Evolutionary conservation across 2,797 vertebrate species (phyloP).

Genomic region (Buceros bicornis): DNA sequence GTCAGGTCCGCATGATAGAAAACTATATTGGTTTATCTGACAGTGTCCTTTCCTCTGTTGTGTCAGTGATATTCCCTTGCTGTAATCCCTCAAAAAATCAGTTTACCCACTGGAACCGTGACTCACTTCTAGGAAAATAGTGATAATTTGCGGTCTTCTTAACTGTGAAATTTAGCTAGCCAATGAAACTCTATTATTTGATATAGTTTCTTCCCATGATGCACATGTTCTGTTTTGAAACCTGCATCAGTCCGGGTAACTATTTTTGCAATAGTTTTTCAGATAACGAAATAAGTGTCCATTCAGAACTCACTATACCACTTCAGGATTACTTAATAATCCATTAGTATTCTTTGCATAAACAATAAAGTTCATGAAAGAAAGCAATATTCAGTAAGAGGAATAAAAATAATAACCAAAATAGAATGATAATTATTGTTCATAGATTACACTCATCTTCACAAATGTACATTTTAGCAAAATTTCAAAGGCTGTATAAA

Average conservation of each 20-base stretch:
- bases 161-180: background rate
- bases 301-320: background rate
- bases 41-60: background rate
- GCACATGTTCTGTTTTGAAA: background rate
- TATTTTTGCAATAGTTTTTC: background rate
- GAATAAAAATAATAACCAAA: constrained; percentile 7
- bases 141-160: background rate
- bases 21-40: constrained; percentile 22
- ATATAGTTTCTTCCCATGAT: background rate
- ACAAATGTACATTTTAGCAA: background rate
- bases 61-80: background rate
- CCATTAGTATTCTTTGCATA: background rate
- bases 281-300: background rate
- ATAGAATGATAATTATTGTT: background rate
- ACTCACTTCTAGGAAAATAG: background rate
- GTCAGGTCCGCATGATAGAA: background rate
- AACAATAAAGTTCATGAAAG: background rate
- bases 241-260: background rate
- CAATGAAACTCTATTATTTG: background rate
- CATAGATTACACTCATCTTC: background rate
- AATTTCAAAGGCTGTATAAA: background rate
- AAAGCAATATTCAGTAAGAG: background rate
- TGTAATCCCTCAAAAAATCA: background rate
- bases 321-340: background rate
- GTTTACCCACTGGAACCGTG: background rate